These are phyloP conservation scores for Premnoplex brunnescens DNA, from an alignment of 2,797 vertebrate genomes.

Conservation along the genomic window DNA sequence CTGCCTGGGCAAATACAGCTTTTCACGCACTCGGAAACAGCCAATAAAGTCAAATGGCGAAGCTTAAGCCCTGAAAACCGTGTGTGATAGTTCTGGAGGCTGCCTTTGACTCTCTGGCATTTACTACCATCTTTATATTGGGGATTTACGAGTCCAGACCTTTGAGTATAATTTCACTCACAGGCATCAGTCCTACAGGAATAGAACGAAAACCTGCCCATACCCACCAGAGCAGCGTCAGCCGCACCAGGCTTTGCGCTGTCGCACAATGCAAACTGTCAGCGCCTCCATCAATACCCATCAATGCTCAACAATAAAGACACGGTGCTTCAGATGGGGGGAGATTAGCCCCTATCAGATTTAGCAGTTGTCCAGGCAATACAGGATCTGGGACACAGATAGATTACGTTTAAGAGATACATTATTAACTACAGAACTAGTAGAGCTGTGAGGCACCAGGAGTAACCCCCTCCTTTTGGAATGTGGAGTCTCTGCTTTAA, in stretches of 20 bases:
- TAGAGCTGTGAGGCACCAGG: not conserved
- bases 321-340: not conserved
- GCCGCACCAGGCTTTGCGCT: not conserved
- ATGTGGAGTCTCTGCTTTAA: not conserved
- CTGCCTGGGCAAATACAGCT: conserved; percentile 33
- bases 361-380: not conserved
- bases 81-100: not conserved
- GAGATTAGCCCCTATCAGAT: conserved; percentile 27
- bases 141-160: not conserved
- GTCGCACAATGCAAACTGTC: conserved; percentile 1
- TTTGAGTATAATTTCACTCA: conserved; percentile 5
- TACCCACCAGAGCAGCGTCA: not conserved
- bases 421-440: not conserved
- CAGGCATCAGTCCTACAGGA: not conserved
- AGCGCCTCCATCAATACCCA: conserved; percentile 22
- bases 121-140: not conserved
- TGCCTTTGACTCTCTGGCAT: not conserved
- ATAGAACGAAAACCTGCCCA: not conserved
- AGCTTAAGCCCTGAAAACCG: not conserved
- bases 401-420: not conserved
- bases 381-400: not conserved
- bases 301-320: conserved; percentile 4
- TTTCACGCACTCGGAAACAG: not conserved
- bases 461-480: not conserved
- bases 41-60: not conserved